Evolutionary conservation across 2,113 vertebrate species (phyloP).

Genomic region (mouse (Mus musculus)): DNA sequence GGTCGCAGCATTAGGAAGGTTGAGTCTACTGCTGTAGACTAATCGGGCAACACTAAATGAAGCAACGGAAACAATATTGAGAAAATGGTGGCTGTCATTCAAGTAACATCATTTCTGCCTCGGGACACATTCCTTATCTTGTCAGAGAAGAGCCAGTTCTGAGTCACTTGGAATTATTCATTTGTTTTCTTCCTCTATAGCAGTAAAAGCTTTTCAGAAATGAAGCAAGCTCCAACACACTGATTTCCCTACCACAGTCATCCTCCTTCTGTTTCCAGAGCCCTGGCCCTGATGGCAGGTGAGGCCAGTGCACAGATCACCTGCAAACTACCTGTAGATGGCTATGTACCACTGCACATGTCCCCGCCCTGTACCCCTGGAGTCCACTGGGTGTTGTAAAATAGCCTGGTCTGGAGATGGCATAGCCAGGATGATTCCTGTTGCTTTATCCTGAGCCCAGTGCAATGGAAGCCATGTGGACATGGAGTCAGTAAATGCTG

Average conservation of each 20-base stretch:
- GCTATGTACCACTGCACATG: background rate
- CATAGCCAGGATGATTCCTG: background rate
- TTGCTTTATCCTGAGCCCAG: background rate
- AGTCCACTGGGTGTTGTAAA: background rate
- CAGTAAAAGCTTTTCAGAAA: background rate
- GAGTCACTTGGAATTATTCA: background rate
- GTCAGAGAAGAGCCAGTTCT: background rate
- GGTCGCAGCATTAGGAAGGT: background rate
- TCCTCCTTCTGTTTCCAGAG: background rate
- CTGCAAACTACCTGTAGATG: too few relatives aligned
- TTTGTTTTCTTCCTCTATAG: background rate
- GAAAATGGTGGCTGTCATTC: background rate
- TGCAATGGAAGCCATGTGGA: background rate
- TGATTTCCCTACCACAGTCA: too few relatives aligned
- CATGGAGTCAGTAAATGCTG: background rate
- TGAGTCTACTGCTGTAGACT: background rate
- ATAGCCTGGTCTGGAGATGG: background rate
- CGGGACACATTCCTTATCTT: background rate
- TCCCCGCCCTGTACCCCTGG: background rate
- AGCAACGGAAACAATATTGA: background rate
- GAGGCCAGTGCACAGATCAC: background rate
- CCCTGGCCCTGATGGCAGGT: accelerated
- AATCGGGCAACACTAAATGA: background rate
- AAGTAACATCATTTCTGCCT: background rate
- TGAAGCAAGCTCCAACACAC: background rate